Evolutionary conservation across 2,888 invertebrate species (phyloP), one percentile per base, ranked within the genome.

Genomic region (Tachina grossa): DNA sequence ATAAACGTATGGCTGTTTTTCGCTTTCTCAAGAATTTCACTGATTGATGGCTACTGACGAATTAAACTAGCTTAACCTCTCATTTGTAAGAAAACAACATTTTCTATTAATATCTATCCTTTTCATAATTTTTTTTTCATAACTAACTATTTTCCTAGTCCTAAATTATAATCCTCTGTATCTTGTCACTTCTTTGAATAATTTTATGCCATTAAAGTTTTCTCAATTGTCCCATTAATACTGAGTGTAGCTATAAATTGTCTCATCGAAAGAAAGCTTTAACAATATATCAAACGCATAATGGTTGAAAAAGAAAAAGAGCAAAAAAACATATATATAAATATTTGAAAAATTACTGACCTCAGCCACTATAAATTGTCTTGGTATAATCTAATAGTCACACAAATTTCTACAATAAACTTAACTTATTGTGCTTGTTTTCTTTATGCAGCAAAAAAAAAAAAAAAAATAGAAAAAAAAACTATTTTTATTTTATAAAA

Each of bases 331-430:
- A 49, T 45, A 45, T 3, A 68, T 3, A 68, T n/a, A 59, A 11
- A n/a, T 16, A 51, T 9, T 5, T 14, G 61, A 53, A 82, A 83
- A 83, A 75, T 80, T 77, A 84, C 84, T 84, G 81, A 84, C 84
- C 84, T 77, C 80, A 72, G 84, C 72, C 72, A 81, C 81, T 53
- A 84, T 84, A 81, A 84, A 81, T 84, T 69, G 51, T 77, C 68
- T 79, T 75, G 61, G 53, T 51, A 53, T 55, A 69, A 75, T 63
- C 68, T 55, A 79, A 79, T 69, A 75, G 69, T 71, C 63, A 57
- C 43, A 83, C 71, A 83, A 83, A 83, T 83, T 71, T 83, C 57
- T 65, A 65, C 82, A 69, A 71, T 57, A 63, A 76, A 69, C 82
- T 63, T 31, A 55, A 75, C 53, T 68, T 66, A 81, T 66, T 59